Percentiles rank a stretch among this genome's conserved stretches.
Evolutionary conservation across 2,113 vertebrate species (phyloP).

Genomic region (Steatornis caripensis): DNA sequence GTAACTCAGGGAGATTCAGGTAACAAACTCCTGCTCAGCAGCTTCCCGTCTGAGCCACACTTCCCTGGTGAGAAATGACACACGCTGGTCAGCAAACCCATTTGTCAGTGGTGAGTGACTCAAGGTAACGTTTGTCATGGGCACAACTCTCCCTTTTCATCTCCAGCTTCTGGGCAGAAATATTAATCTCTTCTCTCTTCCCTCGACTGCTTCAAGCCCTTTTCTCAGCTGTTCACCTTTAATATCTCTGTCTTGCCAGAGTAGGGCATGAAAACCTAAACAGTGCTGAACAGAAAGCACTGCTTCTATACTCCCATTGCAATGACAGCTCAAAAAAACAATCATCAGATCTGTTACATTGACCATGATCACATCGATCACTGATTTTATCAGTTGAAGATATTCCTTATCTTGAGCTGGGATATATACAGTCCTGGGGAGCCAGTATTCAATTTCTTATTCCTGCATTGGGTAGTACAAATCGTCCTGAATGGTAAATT

Average conservation of each 20-base stretch:
- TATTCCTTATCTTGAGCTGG: neutral
- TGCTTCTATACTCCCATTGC: neutral
- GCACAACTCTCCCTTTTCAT: neutral
- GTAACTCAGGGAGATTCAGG: neutral
- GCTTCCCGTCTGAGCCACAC: neutral
- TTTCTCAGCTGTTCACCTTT: neutral
- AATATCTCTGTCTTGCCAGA: constrained; percentile 17
- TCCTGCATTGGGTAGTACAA: neutral
- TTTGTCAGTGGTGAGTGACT: constrained; percentile 5
- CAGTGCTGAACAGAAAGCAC: neutral
- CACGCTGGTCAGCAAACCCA: neutral
- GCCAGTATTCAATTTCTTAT: neutral
- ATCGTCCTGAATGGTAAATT: neutral
- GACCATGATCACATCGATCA: neutral
- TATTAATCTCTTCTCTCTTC: constrained; percentile 23
- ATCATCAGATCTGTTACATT: neutral
- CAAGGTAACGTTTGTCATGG: neutral
- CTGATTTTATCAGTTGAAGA: neutral
- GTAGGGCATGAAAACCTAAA: neutral
- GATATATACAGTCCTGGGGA: neutral
- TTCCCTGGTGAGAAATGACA: neutral
- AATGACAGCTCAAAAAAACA: neutral
- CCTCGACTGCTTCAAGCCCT: constrained; percentile 17
- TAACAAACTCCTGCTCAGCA: neutral
- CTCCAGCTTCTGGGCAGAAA: neutral